Base-by-base conservation (phyloP, 1,140 invertebrate species). In the Muscidifurax raptorellus region DNA sequence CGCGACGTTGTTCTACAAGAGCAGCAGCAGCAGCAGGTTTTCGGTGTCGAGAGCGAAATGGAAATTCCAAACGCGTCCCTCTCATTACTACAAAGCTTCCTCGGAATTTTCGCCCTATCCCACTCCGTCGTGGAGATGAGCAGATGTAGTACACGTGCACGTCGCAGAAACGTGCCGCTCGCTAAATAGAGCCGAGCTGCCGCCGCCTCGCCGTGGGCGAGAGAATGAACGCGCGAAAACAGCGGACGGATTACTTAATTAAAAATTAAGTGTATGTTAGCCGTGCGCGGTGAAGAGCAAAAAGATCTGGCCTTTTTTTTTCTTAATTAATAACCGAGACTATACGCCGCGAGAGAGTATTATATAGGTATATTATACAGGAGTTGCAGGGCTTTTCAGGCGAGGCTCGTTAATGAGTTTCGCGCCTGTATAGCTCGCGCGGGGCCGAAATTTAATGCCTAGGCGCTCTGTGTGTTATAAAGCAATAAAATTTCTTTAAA, bases 121-220 rank as follows among this genome's bases (percentile, higher is more conserved):
- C 4, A 18, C 3, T 22, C 15, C 52, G 13, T 22, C 0, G 15
- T 5, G 52, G 32, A 36, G 32, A 36, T 1, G 66, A 9, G 66
- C 76, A 84, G 76, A 84, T 84, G 82, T 80, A 66, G 66, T 30
- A 74, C 82, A 84, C 82, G 82, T 84, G 82, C 67, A 22, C 36
- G 44, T 22, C 13, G 22, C 44, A 27, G 67, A 15, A 22, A 77
- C 81, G 72, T 77, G 74, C 32, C 81, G 52, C 52, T 40, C 59
- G 15, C 81, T 47, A 76, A 76, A 83, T 77, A 66, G 52, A 77
- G 82, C 66, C 40, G 71, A 22, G 28, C 30, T 64, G 40, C 36
- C 25, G 32, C 5, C 52, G 44, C 22, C 13, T 6, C 71, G 18
- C 52, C n/a, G 13, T 12, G 12, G 47, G 0, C 7, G 36, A 77